Evolutionary conservation across 92 coral and sea anemone genomes (phyloP), one percentile per base, ranked within the genome.

Genomic region (Paramuricea clavata): DNA sequence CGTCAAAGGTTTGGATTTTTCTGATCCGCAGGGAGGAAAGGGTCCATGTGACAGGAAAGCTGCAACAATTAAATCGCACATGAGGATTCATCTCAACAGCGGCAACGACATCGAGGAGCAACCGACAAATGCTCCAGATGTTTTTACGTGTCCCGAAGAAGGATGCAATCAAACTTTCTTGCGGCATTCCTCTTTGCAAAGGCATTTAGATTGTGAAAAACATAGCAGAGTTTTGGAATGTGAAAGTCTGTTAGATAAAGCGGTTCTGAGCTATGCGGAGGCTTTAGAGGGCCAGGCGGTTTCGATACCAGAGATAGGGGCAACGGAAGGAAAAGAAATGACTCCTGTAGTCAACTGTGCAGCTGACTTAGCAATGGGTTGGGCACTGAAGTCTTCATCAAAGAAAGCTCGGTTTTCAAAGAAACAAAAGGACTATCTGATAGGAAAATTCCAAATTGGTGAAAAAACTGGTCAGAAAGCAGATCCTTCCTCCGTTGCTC

Each of bases 111-210:
- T 90, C 82, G 85, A 90, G 5, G 89, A 84, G 33, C 80, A 85
- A 30, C 59, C 49, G 30, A 69, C 77, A 83, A 54, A 50, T 60
- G 43, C 85, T 35, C 74, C 80, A 68, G 89, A 89, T 54, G 60
- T 87, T 56, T 89, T 89, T 73, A 74, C 85, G 73, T 92, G 93
- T 67, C 93, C 93, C 12, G 95, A 90, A 85, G 90, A 91, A 43
- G 94, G 94, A 49, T 91, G 94, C 81, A 91, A 60, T 12, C 76
- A 82, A 69, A 87, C 94, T 34, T 90, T 82, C 81, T 90, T 77
- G 81, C 78, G 89, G 39, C 85, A 78, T 81, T 92, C 92, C 42
- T 88, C 89, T 32, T 82, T 91, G 91, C 80, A 87, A 76, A 87
- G 87, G 61, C 91, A 87, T 74, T 70, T 87, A 33, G 94, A 91